Evolutionary conservation across 2,797 vertebrate genomes (phyloP), one percentile per base, ranked within the genome.

Genomic region (Myripristis jacobus): DNA sequence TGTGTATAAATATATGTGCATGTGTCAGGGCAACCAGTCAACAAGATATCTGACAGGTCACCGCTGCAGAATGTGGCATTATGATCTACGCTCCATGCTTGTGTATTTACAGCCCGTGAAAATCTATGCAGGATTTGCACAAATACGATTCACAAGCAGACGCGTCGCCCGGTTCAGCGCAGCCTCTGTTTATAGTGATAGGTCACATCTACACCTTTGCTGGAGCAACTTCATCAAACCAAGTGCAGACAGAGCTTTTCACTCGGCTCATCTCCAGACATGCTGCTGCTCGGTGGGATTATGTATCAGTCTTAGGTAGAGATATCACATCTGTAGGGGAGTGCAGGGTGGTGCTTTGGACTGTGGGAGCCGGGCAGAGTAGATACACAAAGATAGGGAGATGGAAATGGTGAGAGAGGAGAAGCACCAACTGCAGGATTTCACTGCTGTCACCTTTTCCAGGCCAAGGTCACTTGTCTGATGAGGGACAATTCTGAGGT

Each of bases 61-160:
- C 41, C 0, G 12, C 56, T 34, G 47, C 68, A 51, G 73, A 3
- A 22, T n/a, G 66, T 70, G 53, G 22, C 1, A 0, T 19, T 34
- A 4, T 73, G 51, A 79, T 74, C 69, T 59, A 82, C 11, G 0
- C 50, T 36, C 9, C 19, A 22, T 0, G 15, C 25, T 5, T 15
- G 67, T 65, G 51, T 87, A 81, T 89, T 85, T 82, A 73, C 44
- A 79, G 73, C 13, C 7, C 0, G 50, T 12, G 69, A 79, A 77
- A 80, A 74, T 65, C 64, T 55, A 25, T 58, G 34, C 43, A 43
- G 69, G 70, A 68, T 70, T 54, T 36, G 31, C 77, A 43, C n/a
- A 83, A 59, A 69, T 74, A 65, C 46, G 62, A 41, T 24, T 77
- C 57, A 38, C 71, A 58, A 66, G 25, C 55, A 66, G 54, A 63